Evolutionary conservation across 2,113 vertebrate genomes (phyloP), one percentile per base, ranked within the genome.

Genomic region (Oreochromis aureus): DNA sequence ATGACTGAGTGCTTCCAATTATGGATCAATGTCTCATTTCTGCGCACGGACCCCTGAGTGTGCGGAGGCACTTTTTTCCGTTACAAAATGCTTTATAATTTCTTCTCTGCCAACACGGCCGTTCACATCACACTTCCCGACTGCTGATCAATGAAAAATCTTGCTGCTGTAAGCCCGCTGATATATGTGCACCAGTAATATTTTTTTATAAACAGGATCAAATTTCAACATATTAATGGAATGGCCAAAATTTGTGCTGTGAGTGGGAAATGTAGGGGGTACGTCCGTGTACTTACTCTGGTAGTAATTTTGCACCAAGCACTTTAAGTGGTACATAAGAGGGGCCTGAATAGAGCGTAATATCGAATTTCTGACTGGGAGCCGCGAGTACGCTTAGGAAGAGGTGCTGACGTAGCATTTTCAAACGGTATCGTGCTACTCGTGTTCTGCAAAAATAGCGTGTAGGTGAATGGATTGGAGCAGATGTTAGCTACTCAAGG

Each of bases 1-100:
- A 96, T 94, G 94, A 95, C 89, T 94, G 93, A 95, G 88, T 93
- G 94, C 93, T 92, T 96, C 94, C 94, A 95, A 95, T 95, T 96
- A 96, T 95, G 95, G 95, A 96, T 97, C 95, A 95, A 96, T 96
- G 96, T 96, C 94, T 96, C 91, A 92, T 95, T 95, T 93, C 95
- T 94, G 86, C 92, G 55, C 91, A 90, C 24, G 18, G 87, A 92
- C 87, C 89, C 90, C 86, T 85, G 91, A 83, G 86, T 89, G 88
- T 84, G 88, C 32, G 83, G 51, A 92, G 84, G 84, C 80, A 84
- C 66, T 89, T 92, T 69, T 94, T 92, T 88, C 87, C 18, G 30
- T 91, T 89, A 88, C 90, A 89, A 95, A 95, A 93, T 87, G 85
- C 89, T 92, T 92, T 82, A 90, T 90, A 92, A 93, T 94, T 90